Base-by-base conservation (phyloP, 2,113 vertebrate species). In the Amia ocellicauda region DNA sequence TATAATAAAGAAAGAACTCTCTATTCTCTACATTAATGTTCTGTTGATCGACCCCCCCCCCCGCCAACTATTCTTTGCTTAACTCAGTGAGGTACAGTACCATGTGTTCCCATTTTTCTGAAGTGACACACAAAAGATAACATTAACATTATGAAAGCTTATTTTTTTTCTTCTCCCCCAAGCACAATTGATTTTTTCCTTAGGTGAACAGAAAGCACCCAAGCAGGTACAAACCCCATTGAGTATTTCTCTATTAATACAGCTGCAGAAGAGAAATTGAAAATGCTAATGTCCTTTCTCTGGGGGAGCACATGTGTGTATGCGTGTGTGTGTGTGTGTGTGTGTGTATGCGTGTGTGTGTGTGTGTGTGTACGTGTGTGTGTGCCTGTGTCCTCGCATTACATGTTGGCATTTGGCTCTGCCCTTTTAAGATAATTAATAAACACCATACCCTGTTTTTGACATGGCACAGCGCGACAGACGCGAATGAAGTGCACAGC, bases 161-260 rank as follows among this genome's bases (percentile, higher is more conserved):
- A 20, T 29, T 2, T 58, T 58, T 36, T 27, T 8, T 51, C 51
- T 42, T 14, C 9, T 27, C 42, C 45, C 27, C 22, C 22, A 19
- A 24, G 16, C 17, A 43, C 55, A 36, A 42, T 40, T 58, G 27
- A 59, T 51, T 58, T 58, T 42, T 24, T 31, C 47, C 54, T 19
- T 11, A n/a, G 28, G 55, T 31, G 3, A 16, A n/a, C 5, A 3
- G 14, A 47, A 47, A 10, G 16, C 28, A 36, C 2, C 17, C 8
- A 14, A 41, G 29, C n/a, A 16, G 4, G 29, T 54, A 54, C 31
- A 41, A 20, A 43, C 52, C 28, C 54, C 53, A 14, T 28, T 20
- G 40, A 41, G 26, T 62, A 62, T 62, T 50, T 56, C 58, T 52
- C 47, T 36, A 51, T 58, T 62, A 62, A 62, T 24, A 29, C 67